Conservation (phyloP, 2,797 vertebrate genomes). For the Eulemur rubriventer region DNA sequence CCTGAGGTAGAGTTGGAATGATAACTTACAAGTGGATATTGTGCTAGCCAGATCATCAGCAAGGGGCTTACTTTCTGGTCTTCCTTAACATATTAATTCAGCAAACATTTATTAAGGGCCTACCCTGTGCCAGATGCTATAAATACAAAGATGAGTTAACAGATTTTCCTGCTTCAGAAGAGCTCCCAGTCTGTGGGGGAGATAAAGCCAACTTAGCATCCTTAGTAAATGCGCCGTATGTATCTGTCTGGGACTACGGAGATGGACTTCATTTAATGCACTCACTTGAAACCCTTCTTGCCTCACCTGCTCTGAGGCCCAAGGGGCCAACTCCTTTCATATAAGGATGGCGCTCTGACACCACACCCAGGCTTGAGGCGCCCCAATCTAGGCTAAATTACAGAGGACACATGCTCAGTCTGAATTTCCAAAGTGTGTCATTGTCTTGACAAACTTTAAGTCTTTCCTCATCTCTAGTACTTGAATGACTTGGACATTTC, state of each 20-base stretch:
- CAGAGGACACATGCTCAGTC: background rate
- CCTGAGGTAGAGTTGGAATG: background rate
- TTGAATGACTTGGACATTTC: background rate
- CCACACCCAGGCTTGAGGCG: background rate
- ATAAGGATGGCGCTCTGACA: background rate
- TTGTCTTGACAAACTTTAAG: background rate
- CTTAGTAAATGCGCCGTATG: background rate
- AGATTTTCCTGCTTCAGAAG: background rate
- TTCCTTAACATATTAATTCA: background rate
- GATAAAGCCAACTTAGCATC: background rate
- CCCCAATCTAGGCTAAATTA: background rate
- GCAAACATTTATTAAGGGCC: background rate
- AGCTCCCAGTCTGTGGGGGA: background rate
- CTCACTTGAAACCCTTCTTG: background rate
- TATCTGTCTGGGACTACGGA: background rate
- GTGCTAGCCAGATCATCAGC: background rate
- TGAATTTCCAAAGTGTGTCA: background rate
- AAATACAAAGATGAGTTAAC: background rate
- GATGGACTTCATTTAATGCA: background rate
- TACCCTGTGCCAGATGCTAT: background rate
- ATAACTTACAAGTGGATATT: background rate
- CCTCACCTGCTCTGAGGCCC: background rate
- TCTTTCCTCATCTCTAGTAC: background rate
- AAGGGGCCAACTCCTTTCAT: background rate
- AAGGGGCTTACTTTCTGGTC: background rate